Conservation (phyloP, 2,797 vertebrate species). For the Balearica regulorum region DNA sequence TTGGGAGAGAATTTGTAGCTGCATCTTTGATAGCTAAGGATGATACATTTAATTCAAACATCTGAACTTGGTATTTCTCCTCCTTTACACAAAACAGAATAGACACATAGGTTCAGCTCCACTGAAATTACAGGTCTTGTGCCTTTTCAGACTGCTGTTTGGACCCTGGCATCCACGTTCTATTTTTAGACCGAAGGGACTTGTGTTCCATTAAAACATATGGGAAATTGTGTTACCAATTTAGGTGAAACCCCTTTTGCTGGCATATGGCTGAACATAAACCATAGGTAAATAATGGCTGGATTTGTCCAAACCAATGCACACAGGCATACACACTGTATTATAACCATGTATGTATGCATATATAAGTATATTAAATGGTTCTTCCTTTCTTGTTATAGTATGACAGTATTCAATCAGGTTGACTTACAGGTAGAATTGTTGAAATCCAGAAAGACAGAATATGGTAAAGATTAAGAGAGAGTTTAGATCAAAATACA, state of each 20-base stretch:
- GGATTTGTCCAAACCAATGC: background rate
- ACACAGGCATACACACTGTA: background rate
- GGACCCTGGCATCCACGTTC: background rate
- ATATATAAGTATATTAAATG: background rate
- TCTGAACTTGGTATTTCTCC: background rate
- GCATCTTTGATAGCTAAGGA: background rate
- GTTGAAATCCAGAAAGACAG: background rate
- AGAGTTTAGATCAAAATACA: background rate
- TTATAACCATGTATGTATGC: background rate
- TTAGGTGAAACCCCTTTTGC: background rate
- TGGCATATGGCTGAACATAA: background rate
- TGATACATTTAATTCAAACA: background rate
- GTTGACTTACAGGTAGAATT: background rate
- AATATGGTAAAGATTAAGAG: background rate
- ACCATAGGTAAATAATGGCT: background rate
- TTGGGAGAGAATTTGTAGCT: background rate
- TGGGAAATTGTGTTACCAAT: background rate
- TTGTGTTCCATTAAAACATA: background rate
- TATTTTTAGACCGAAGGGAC: background rate
- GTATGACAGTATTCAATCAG: background rate
- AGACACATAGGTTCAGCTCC: background rate
- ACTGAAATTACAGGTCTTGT: background rate
- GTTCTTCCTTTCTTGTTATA: background rate
- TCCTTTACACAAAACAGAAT: background rate
- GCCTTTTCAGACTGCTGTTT: background rate